Evolutionary conservation across 1,140 invertebrate species (phyloP).

Genomic region (Heliconius nattereri): DNA sequence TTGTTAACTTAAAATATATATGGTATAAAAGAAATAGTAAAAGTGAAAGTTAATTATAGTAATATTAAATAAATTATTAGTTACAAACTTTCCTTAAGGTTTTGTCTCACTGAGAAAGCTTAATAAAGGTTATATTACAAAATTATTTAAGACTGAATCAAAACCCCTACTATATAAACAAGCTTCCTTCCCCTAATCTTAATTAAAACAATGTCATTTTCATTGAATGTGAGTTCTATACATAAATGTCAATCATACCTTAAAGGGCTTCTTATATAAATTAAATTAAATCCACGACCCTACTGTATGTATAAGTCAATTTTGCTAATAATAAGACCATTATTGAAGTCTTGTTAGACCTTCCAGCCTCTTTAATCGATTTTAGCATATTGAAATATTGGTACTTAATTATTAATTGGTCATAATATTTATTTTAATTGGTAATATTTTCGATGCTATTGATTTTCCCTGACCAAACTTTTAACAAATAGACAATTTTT

Average conservation of each 20-base stretch:
- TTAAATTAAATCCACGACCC: slow-evolving; percentile 66
- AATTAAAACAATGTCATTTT: background rate
- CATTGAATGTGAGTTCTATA: background rate
- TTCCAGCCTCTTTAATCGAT: background rate
- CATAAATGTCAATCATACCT: slow-evolving; percentile 22
- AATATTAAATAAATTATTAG: background rate
- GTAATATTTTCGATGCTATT: background rate
- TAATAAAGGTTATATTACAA: background rate
- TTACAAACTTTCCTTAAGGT: background rate
- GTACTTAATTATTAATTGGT: background rate
- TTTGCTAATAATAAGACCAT: background rate
- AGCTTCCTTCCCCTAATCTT: background rate
- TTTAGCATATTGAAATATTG: background rate
- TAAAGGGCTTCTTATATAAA: slow-evolving; percentile 59
- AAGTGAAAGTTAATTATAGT: background rate
- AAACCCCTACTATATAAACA: background rate
- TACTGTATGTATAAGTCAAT: slow-evolving; percentile 36
- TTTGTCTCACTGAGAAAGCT: background rate
- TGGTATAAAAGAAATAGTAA: too few relatives aligned
- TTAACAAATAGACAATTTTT: too few relatives aligned
- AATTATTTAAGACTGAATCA: background rate
- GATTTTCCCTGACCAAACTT: background rate
- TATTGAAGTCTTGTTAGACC: background rate
- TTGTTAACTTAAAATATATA: too few relatives aligned
- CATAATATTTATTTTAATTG: too few relatives aligned